Conservation (phyloP, 2,113 vertebrate genomes). For the Barnardius zonarius region DNA sequence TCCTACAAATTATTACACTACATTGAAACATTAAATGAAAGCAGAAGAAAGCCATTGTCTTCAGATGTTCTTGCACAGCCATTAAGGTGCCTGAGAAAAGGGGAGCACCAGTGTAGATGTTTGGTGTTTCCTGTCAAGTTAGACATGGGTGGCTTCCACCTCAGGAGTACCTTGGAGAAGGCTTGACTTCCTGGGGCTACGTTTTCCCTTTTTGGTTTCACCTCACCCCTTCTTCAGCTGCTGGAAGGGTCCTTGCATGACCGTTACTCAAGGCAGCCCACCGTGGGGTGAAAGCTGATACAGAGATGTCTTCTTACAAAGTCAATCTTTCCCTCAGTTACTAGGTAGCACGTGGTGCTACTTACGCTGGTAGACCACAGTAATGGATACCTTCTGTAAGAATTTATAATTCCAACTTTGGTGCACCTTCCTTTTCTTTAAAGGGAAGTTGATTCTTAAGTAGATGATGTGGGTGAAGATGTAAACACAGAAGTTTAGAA, state of each 20-base stretch:
- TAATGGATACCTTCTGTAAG: not conserved
- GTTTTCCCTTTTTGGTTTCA: not conserved
- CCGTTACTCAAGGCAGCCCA: rapidly evolving
- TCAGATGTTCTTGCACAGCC: not conserved
- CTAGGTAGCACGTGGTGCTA: not conserved
- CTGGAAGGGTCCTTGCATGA: not conserved
- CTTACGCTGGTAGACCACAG: not conserved
- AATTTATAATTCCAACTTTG: not conserved
- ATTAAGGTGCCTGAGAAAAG: not conserved
- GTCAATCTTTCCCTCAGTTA: not conserved
- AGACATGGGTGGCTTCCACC: not conserved
- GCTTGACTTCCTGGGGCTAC: not conserved
- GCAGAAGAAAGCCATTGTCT: not conserved
- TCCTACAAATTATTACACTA: not conserved
- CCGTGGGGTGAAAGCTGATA: not conserved
- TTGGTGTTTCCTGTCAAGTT: not conserved
- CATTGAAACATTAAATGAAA: not conserved
- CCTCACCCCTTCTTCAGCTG: not conserved
- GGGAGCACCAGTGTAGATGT: rapidly evolving
- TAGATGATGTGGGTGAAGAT: not conserved
- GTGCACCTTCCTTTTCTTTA: not conserved
- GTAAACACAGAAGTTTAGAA: not conserved
- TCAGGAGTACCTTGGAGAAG: not conserved
- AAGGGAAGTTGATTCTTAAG: not conserved
- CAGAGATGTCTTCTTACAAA: not conserved